phyloP scores from a whole-genome alignment of 2,888 invertebrate genomes.

The Cataglyphis livida region DNA sequence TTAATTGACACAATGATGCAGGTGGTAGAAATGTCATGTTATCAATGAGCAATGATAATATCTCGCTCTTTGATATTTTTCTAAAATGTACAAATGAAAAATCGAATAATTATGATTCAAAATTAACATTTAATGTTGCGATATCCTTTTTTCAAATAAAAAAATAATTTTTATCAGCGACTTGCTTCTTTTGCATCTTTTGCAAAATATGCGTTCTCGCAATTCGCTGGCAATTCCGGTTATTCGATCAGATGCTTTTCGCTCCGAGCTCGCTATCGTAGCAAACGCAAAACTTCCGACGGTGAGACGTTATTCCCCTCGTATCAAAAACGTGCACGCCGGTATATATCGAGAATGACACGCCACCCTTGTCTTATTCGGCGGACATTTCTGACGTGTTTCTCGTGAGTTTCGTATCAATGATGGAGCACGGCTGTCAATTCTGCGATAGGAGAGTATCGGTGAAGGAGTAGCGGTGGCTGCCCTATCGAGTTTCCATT shows the following conservation, averaged over 20 bases:
- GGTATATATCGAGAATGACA: slow-evolving; percentile 62
- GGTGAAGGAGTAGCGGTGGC: slow-evolving; percentile 48
- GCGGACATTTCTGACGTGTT: slow-evolving; percentile 63
- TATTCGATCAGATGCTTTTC: slow-evolving; percentile 33
- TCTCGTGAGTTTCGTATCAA: slow-evolving; percentile 65
- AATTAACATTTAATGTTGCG: neutral
- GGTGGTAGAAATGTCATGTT: neutral
- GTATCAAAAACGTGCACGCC: slow-evolving; percentile 19
- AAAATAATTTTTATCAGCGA: neutral
- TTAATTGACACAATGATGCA: neutral
- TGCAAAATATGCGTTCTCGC: slow-evolving; percentile 3
- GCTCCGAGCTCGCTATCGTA: neutral
- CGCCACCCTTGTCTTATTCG: slow-evolving; percentile 64
- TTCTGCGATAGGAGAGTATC: slow-evolving; percentile 55
- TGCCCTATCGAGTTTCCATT: slow-evolving; percentile 58
- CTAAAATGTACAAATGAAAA: neutral
- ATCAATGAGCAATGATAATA: neutral
- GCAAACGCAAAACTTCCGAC: slow-evolving; percentile 38
- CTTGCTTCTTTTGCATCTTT: neutral
- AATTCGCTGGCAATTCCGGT: neutral
- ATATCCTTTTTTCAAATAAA: neutral
- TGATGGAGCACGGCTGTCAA: slow-evolving; percentile 72
- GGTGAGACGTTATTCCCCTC: slow-evolving; percentile 20
- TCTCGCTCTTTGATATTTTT: neutral
- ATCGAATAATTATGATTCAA: neutral